These are phyloP conservation scores for Vanessa tameamea DNA, from an alignment of 1,140 invertebrate genomes.

Conservation along the genomic window DNA sequence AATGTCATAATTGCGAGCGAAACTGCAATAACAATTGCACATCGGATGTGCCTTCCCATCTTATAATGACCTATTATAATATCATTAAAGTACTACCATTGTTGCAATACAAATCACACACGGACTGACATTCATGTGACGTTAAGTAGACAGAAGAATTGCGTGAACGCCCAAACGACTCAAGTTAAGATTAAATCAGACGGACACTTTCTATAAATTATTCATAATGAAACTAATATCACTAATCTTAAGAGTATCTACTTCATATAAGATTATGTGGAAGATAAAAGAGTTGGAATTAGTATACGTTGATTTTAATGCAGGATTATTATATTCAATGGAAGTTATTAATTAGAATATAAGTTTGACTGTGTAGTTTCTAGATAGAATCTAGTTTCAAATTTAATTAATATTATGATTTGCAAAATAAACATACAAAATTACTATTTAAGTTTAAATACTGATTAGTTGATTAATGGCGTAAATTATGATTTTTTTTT, in stretches of 20 bases:
- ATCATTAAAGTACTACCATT: slow-evolving; percentile 44
- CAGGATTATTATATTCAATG: too few relatives aligned
- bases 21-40: slow-evolving; percentile 41
- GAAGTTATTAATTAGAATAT: too few relatives aligned
- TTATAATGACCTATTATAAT: slow-evolving; percentile 47
- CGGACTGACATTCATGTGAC: slow-evolving; percentile 51
- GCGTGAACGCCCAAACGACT: slow-evolving; percentile 39
- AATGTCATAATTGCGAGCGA: slow-evolving; percentile 19
- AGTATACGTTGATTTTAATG: too few relatives aligned
- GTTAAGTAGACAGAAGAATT: slow-evolving; percentile 64
- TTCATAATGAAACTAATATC: background rate
- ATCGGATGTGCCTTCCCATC: slow-evolving; percentile 39
- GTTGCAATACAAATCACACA: slow-evolving; percentile 44
- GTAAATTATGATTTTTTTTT: too few relatives aligned
- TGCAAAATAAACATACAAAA: too few relatives aligned
- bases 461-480: too few relatives aligned
- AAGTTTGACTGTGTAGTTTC: too few relatives aligned
- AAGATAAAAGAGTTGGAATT: too few relatives aligned
- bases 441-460: too few relatives aligned
- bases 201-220: slow-evolving; percentile 27
- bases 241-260: background rate
- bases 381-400: too few relatives aligned
- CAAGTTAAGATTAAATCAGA: slow-evolving; percentile 38
- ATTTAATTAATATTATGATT: too few relatives aligned
- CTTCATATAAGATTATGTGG: background rate